phyloP scores from a whole-genome alignment of 2,113 vertebrate genomes.

The Labrus mixtus region DNA sequence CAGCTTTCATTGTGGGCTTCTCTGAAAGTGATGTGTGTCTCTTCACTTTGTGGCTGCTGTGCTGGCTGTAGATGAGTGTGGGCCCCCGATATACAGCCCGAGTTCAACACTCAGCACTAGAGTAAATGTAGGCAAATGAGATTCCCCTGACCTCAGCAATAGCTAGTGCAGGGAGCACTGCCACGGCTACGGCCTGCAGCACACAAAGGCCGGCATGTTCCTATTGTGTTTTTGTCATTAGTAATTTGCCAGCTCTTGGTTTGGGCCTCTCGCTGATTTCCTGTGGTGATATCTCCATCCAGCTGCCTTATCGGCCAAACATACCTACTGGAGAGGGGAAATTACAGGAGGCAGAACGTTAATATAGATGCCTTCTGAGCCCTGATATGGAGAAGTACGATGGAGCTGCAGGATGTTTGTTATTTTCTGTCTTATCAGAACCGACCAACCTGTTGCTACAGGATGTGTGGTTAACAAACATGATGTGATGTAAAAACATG shows the following conservation, averaged over 20 bases:
- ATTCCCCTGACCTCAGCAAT: constrained; percentile 72
- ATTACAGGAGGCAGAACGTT: constrained; percentile 43
- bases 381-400: constrained; percentile 12
- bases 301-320: constrained; percentile 39
- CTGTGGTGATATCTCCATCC: constrained; percentile 52
- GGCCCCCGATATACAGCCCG: constrained; percentile 18
- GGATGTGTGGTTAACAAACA: constrained; percentile 42
- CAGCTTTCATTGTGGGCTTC: background rate
- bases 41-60: background rate
- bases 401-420: constrained; percentile 38
- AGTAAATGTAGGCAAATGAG: constrained; percentile 59
- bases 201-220: constrained; percentile 59
- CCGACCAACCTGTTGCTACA: constrained; percentile 4
- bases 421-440: constrained; percentile 36
- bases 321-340: constrained; percentile 27
- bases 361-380: constrained; percentile 20
- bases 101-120: constrained; percentile 46
- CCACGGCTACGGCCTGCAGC: constrained; percentile 47
- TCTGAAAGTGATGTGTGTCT: background rate
- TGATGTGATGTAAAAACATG: constrained; percentile 3
- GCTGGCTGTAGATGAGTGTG: constrained; percentile 3
- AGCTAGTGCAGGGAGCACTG: constrained; percentile 22
- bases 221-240: constrained; percentile 73
- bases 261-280: constrained; percentile 54
- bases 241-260: constrained; percentile 60